A percentile compares a stretch with the other conserved stretches of the same genome.
phyloP scores from a whole-genome alignment of 2,113 vertebrate species.

The Agapornis roseicollis region DNA sequence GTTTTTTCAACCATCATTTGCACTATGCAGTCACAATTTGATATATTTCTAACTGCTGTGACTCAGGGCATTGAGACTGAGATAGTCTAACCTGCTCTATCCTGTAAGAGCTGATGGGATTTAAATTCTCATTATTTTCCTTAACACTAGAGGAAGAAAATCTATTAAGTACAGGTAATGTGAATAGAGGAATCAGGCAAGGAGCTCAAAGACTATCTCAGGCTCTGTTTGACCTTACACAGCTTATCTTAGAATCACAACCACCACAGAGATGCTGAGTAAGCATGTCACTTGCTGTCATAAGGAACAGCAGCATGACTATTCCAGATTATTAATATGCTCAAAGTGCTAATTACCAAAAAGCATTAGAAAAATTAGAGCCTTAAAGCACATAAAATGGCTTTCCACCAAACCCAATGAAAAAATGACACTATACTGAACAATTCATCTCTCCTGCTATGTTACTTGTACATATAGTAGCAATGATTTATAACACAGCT shows the following conservation, averaged over 20 bases:
- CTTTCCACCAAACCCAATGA: not conserved
- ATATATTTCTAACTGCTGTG: not conserved
- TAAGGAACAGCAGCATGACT: not conserved
- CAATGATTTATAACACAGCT: slow-evolving; percentile 21
- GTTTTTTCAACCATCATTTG: not conserved
- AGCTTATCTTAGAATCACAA: not conserved
- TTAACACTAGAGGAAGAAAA: not conserved
- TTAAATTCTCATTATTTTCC: not conserved
- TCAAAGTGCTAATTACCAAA: not conserved
- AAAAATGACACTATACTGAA: not conserved
- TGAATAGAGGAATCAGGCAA: not conserved
- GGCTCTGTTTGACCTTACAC: not conserved
- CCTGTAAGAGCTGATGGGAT: not conserved
- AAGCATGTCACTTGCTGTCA: not conserved
- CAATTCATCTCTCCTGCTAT: not conserved
- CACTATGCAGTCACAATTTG: not conserved
- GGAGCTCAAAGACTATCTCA: not conserved
- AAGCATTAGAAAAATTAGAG: not conserved
- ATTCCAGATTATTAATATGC: not conserved
- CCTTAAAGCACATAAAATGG: not conserved
- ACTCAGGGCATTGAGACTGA: not conserved
- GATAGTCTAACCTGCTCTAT: not conserved
- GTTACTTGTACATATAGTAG: not conserved
- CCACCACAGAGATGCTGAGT: not conserved
- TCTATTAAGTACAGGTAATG: not conserved